Percentiles rank a stretch among this genome's conserved stretches.
These are phyloP conservation scores for Araneus ventricosus DNA, from an alignment of 1,140 invertebrate genomes.

Conservation along the genomic window DNA sequence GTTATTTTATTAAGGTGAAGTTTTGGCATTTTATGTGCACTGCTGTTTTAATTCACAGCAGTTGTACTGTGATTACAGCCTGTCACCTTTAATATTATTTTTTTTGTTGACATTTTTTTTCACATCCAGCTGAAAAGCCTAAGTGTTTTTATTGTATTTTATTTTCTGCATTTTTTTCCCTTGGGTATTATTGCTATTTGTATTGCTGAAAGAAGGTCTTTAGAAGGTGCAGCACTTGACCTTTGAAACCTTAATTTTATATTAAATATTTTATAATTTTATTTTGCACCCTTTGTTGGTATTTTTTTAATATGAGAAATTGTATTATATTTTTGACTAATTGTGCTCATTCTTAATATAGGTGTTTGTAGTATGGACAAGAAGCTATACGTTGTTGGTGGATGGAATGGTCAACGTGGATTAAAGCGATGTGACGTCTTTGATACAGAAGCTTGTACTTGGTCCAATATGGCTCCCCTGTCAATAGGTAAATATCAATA, in stretches of 20 bases:
- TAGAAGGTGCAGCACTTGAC: background rate
- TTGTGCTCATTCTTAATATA: conserved; percentile 77
- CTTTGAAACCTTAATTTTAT: background rate
- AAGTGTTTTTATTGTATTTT: background rate
- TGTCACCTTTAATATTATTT: too few species aligned
- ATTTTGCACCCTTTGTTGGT: conserved; percentile 31
- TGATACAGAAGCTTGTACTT: conserved; percentile 83
- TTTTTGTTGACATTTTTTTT: background rate
- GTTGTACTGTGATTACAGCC: background rate
- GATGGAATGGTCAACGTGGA: conserved; percentile 88
- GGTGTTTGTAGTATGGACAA: conserved; percentile 87
- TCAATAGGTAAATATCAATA: conserved; percentile 82
- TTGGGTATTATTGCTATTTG: background rate
- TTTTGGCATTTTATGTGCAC: too few species aligned
- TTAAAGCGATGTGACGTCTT: conserved; percentile 89
- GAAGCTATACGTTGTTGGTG: conserved; percentile 89
- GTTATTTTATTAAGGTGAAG: too few species aligned
- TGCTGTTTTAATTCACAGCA: background rate
- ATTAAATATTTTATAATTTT: background rate
- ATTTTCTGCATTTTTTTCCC: conserved; percentile 11
- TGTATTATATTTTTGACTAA: conserved; percentile 31
- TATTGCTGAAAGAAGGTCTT: background rate
- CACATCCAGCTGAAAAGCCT: conserved; percentile 70
- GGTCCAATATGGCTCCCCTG: conserved; percentile 86
- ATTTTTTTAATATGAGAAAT: background rate